Conservation (phyloP, 2,797 vertebrate species). For the Acrocephalus scirpaceus region DNA sequence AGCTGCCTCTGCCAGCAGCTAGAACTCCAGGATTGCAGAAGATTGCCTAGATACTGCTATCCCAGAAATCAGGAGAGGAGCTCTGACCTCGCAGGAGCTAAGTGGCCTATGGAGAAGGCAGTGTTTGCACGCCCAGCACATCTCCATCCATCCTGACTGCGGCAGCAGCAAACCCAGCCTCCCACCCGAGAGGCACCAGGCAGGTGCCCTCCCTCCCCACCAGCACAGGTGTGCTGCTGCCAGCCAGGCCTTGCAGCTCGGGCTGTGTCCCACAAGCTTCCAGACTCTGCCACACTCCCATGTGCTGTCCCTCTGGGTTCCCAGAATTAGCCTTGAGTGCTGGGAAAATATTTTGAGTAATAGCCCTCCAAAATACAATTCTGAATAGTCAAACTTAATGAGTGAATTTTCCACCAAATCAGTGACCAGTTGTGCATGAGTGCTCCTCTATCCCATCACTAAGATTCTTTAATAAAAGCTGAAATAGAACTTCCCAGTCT, state of each 20-base stretch:
- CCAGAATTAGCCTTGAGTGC: background rate
- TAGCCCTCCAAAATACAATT: background rate
- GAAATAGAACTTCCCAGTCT: background rate
- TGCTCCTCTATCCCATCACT: background rate
- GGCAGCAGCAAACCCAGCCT: background rate
- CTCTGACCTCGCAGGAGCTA: background rate
- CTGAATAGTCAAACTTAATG: background rate
- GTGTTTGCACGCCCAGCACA: background rate
- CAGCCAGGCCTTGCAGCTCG: rapidly evolving
- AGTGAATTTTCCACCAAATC: background rate
- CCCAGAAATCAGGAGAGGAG: background rate
- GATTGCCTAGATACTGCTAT: background rate
- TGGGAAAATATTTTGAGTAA: background rate
- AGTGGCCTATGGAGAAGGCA: background rate
- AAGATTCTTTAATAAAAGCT: background rate
- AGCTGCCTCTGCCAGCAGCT: background rate
- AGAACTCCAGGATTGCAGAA: background rate
- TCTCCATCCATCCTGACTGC: background rate
- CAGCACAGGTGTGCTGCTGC: background rate
- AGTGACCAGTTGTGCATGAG: background rate
- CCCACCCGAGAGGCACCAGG: background rate
- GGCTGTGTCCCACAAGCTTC: background rate
- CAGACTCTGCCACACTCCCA: background rate
- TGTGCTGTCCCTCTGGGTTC: background rate
- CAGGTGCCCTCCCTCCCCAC: background rate